Base-by-base conservation (phyloP, 2,113 vertebrate species). In the Peromyscus leucopus region DNA sequence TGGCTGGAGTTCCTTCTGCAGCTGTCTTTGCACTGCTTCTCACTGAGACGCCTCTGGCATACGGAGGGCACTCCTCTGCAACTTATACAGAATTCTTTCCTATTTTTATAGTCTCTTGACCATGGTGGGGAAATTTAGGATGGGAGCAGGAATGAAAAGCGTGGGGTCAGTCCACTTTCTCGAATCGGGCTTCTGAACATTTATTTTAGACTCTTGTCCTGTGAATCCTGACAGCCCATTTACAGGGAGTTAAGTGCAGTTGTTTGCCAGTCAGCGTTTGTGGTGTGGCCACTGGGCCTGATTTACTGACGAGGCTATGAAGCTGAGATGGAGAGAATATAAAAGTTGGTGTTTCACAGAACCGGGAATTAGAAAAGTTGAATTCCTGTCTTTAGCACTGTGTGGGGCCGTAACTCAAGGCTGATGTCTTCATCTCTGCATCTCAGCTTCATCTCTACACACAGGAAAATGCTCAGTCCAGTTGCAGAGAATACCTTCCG, bases 281-380 rank as follows among this genome's bases (percentile, higher is more conserved):
- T 71, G 83, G 36, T 91, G 39, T 74, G 71, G 93, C 71, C 69
- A 28, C 59, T 28, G 46, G 55, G 55, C 28, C 94, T 97, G 96
- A 98, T 97, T 97, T 97, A 97, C 89, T 75, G 97, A 89, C 74
- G 46, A 89, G 78, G 93, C 93, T 91, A 86, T 24, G 91, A 96
- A 79, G 89, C 59, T 57, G 55, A 93, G 93, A 96, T 83, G 86
- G 96, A 80, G 82, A 89, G 94, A 91, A 93, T 94, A 96, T 91
- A 96, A 94, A 96, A 94, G 59, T 86, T 86, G 16, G 72, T 96
- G 76, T 97, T 96, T 95, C 91, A 96, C 65, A 89, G 78, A 79
- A 55, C 46, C 48, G 76, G 82, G 78, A 95, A 96, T 97, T 97
- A 94, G 89, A 98, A 95, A 87, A 57, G 87, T 39, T 24, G 67